These are phyloP conservation scores for Calephelis perditalis DNA, from an alignment of 2,888 invertebrate species.

Conservation along the genomic window DNA sequence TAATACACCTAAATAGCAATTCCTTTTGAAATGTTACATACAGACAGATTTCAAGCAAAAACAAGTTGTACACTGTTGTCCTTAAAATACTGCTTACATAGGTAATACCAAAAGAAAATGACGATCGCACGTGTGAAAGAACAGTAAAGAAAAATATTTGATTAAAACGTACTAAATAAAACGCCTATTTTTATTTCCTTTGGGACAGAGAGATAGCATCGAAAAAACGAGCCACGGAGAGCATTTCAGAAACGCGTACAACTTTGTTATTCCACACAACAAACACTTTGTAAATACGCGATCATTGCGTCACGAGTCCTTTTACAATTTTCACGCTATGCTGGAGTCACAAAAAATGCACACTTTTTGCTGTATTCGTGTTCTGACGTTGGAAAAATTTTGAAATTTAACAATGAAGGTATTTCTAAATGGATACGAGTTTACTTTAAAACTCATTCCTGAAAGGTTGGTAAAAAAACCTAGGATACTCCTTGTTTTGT, in stretches of 20 bases:
- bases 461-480: too few species aligned
- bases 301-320: constrained; percentile 16
- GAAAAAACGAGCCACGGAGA: constrained; percentile 8
- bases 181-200: neutral
- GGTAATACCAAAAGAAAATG: too few species aligned
- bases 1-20: too few species aligned
- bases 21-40: too few species aligned
- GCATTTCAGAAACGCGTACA: constrained; percentile 12
- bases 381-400: neutral
- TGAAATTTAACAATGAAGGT: too few species aligned
- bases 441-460: too few species aligned
- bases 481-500: too few species aligned
- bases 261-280: constrained; percentile 10
- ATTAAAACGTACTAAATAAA: neutral
- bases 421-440: too few species aligned
- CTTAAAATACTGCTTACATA: too few species aligned
- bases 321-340: constrained; percentile 22
- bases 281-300: constrained; percentile 12
- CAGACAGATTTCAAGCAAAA: too few species aligned
- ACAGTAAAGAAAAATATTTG: neutral
- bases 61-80: too few species aligned
- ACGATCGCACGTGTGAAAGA: too few species aligned
- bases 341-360: constrained; percentile 19
- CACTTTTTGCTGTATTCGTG: neutral
- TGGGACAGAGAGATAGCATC: constrained; percentile 3